A percentile compares a stretch with the other conserved stretches of the same genome.
phyloP scores from a whole-genome alignment of 2,113 vertebrate genomes.

The Percopsis transmontana region DNA sequence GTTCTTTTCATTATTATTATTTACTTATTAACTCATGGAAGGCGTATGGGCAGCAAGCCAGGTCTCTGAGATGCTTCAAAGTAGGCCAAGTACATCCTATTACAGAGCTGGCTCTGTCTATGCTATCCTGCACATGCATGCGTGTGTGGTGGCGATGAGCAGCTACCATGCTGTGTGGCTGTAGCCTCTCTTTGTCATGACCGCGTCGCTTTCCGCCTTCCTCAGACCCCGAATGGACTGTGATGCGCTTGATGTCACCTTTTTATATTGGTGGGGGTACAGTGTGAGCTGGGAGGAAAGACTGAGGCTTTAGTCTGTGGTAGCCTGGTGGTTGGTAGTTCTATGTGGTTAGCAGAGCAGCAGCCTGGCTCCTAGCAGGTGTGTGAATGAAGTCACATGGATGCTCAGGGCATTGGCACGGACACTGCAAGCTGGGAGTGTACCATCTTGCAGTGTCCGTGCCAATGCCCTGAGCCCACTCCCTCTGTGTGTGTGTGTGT shows the following conservation, averaged over 20 bases:
- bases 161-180: not conserved
- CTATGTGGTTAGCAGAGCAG: not conserved
- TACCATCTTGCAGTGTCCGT: constrained; percentile 52
- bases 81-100: constrained; percentile 61
- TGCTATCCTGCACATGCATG: not conserved
- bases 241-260: no score
- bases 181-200: no score
- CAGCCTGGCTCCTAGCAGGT: constrained; percentile 20
- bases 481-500: not conserved
- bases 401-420: constrained; percentile 33
- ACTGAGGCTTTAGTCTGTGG: no score
- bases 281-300: no score
- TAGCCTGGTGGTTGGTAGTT: no score
- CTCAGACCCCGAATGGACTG: no score
- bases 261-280: no score
- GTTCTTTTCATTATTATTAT: not conserved
- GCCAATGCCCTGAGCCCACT: constrained; percentile 24
- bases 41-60: constrained; percentile 23
- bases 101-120: constrained; percentile 46
- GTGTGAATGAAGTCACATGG: constrained; percentile 49
- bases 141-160: not conserved
- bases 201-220: no score
- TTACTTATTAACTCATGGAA: not conserved
- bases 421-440: constrained; percentile 53
- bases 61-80: constrained; percentile 47